A percentile compares a stretch with the other conserved stretches of the same genome.
Evolutionary conservation across 2,888 invertebrate genomes (phyloP).

Genomic region (Mesodorylaimus sp.): DNA sequence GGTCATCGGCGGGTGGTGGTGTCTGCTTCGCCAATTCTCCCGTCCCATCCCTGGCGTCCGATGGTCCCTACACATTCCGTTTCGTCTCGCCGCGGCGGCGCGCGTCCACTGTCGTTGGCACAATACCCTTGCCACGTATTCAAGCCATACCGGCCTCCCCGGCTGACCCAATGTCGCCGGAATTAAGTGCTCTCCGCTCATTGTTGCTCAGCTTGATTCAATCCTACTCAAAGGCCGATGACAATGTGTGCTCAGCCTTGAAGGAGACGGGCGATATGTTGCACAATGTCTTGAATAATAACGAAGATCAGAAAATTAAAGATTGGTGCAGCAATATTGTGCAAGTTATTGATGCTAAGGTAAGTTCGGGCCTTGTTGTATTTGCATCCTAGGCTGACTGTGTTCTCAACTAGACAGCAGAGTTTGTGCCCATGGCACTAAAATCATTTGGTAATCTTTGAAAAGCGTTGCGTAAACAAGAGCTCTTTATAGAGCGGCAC

Average conservation of each 20-base stretch:
- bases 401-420: no score
- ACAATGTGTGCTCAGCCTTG: background rate
- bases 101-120: slow-evolving; percentile 23
- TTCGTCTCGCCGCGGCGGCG: slow-evolving; percentile 25
- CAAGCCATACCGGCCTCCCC: background rate
- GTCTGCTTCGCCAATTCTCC: background rate
- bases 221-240: background rate
- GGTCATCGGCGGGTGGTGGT: background rate
- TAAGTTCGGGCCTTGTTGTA: slow-evolving; percentile 8
- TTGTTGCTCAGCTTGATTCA: background rate
- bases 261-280: slow-evolving; percentile 19
- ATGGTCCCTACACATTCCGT: slow-evolving; percentile 21
- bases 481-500: no score
- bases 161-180: slow-evolving; percentile 2
- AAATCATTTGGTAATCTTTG: no score
- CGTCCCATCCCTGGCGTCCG: slow-evolving; percentile 2
- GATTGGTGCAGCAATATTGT: slow-evolving; percentile 25
- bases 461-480: no score
- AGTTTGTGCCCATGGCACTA: no score
- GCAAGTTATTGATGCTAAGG: slow-evolving; percentile 19
- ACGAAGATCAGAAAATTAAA: slow-evolving; percentile 1
- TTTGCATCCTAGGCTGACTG: no score
- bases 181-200: background rate
- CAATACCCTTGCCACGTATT: background rate
- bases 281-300: slow-evolving; percentile 22